Evolutionary conservation across 2,888 invertebrate genomes (phyloP).

Genomic region (Epistrophe eligans): DNA sequence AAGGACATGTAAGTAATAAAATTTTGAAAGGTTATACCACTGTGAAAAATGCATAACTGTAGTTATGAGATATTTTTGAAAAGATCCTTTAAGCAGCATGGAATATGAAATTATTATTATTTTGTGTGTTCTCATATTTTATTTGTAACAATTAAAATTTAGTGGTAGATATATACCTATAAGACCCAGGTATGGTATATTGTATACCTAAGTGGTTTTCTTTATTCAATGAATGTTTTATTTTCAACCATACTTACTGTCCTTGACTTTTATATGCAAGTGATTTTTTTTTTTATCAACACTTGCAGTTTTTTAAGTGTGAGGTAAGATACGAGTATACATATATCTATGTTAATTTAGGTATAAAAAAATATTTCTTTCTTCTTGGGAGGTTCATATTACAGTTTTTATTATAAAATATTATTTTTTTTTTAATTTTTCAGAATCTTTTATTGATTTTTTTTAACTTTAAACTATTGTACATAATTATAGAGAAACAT

Average conservation of each 20-base stretch:
- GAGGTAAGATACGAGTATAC: no score
- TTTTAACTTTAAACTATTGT: no score
- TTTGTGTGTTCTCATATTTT: constrained; percentile 43
- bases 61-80: neutral
- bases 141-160: constrained; percentile 37
- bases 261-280: constrained; percentile 31
- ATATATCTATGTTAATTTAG: no score
- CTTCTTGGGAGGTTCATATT: no score
- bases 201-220: constrained; percentile 31
- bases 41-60: constrained; percentile 30
- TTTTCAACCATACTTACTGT: constrained; percentile 3
- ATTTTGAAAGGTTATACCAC: constrained; percentile 40
- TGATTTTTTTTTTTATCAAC: constrained; percentile 79
- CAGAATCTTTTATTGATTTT: no score
- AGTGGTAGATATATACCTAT: constrained; percentile 39
- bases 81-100: constrained; percentile 44
- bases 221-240: neutral
- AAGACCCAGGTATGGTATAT: constrained; percentile 34
- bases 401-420: no score
- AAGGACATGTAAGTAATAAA: constrained; percentile 54
- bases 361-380: no score
- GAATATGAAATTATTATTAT: constrained; percentile 62
- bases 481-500: no score
- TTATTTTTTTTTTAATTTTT: no score
- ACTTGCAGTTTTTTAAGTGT: constrained; percentile 10